Evolutionary conservation across 2,113 vertebrate genomes (phyloP).

Genomic region (Phylloscopus trochilus): DNA sequence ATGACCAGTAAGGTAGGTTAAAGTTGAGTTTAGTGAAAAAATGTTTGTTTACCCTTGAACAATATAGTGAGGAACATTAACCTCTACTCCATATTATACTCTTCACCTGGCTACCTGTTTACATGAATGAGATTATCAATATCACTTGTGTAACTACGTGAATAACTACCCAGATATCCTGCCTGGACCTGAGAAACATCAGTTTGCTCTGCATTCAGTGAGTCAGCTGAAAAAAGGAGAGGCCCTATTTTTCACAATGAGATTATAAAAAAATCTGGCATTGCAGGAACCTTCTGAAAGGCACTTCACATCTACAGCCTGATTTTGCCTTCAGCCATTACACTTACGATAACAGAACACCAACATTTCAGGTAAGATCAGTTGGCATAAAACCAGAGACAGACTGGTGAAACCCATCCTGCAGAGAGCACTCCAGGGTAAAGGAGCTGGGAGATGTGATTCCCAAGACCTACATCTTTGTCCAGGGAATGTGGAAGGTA

Average conservation of each 20-base stretch:
- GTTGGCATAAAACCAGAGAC: not conserved
- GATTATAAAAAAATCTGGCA: not conserved
- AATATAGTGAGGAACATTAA: not conserved
- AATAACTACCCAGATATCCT: not conserved
- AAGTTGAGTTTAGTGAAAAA: not conserved
- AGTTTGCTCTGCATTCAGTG: not conserved
- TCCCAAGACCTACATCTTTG: not conserved
- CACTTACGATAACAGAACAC: not conserved
- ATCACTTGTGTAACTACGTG: not conserved
- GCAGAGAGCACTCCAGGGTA: not conserved
- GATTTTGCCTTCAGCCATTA: not conserved
- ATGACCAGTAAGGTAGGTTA: not conserved
- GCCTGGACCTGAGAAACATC: not conserved
- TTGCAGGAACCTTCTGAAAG: not conserved
- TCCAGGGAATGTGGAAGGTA: not conserved
- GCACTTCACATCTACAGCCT: not conserved
- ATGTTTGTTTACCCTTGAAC: not conserved
- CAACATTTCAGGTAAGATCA: not conserved
- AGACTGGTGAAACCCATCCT: not conserved
- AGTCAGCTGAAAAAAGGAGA: not conserved
- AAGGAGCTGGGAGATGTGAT: not conserved
- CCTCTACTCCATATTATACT: not conserved
- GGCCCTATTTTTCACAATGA: not conserved
- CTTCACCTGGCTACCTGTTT: not conserved
- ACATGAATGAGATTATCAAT: not conserved